phyloP scores from a whole-genome alignment of 2,113 vertebrate species.

The Poeciliopsis retropinna region DNA sequence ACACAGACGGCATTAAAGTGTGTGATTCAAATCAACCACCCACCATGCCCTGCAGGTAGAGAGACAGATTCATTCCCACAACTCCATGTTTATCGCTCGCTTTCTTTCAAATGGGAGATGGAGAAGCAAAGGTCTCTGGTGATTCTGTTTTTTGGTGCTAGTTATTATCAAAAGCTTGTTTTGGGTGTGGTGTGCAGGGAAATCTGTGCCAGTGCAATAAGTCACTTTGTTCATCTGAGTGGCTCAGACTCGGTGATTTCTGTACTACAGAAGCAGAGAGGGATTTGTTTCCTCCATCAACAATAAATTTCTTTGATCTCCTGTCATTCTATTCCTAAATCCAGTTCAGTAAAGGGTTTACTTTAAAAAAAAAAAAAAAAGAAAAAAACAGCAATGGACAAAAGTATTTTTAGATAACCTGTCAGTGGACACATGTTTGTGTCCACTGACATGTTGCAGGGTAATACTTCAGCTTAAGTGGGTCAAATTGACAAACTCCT shows the following conservation, averaged over 20 bases:
- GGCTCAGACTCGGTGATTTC: background rate
- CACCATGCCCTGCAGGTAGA: slow-evolving; percentile 29
- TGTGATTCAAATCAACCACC: slow-evolving; percentile 44
- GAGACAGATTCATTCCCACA: slow-evolving; percentile 15
- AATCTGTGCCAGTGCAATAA: background rate
- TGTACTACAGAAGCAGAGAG: background rate
- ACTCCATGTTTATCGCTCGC: background rate
- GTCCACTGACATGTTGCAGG: background rate
- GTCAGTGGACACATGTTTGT: background rate
- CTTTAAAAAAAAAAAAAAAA: background rate
- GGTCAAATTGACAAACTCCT: background rate
- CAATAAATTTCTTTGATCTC: no score
- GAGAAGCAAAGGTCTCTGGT: background rate
- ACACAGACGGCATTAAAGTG: slow-evolving; percentile 8
- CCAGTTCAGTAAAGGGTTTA: background rate
- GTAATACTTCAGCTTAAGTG: background rate
- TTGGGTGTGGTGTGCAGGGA: background rate
- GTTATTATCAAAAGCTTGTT: slow-evolving; percentile 3
- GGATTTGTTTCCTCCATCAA: background rate
- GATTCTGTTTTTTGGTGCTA: background rate
- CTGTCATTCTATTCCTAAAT: background rate
- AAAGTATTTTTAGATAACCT: background rate
- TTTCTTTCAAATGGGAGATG: background rate
- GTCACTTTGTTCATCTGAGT: background rate
- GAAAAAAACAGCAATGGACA: background rate